Evolutionary conservation across 2,888 invertebrate genomes (phyloP).

Genomic region (Meliscaeva auricollis): DNA sequence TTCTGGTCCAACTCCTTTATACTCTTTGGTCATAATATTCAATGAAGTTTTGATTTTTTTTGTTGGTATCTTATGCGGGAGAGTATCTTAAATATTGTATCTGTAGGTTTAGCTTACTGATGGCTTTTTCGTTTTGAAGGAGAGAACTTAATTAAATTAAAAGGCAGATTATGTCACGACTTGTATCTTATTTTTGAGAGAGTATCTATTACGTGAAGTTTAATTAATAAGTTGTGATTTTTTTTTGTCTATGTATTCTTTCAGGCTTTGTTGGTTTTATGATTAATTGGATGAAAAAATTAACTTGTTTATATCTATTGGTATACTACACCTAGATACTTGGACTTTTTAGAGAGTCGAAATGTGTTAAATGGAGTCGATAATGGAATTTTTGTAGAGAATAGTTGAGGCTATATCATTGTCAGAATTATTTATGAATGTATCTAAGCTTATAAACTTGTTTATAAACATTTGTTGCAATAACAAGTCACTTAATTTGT

Average conservation of each 20-base stretch:
- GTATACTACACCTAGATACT: too few relatives aligned
- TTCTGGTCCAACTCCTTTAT: slow-evolving; percentile 60
- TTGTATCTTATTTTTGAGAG: slow-evolving; percentile 44
- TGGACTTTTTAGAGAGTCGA: neutral
- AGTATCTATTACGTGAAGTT: slow-evolving; percentile 68
- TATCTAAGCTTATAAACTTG: too few relatives aligned
- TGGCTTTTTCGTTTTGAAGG: slow-evolving; percentile 27
- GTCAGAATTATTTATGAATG: too few relatives aligned
- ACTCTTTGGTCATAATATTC: slow-evolving; percentile 63
- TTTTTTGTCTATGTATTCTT: slow-evolving; percentile 12
- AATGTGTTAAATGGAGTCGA: too few relatives aligned
- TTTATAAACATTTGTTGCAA: too few relatives aligned
- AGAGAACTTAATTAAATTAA: slow-evolving; percentile 76
- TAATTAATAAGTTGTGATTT: slow-evolving; percentile 71
- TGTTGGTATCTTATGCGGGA: neutral
- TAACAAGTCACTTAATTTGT: too few relatives aligned
- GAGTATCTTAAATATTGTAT: neutral
- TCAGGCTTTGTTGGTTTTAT: slow-evolving; percentile 14
- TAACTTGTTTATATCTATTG: too few relatives aligned
- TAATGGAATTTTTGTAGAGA: too few relatives aligned
- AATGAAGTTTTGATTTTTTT: slow-evolving; percentile 55
- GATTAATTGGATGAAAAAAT: slow-evolving; percentile 35
- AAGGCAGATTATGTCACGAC: slow-evolving; percentile 76
- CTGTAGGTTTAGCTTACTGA: neutral
- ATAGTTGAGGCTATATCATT: too few relatives aligned